phyloP scores from a whole-genome alignment of 2,113 vertebrate genomes.

The Pardalotus punctatus region DNA sequence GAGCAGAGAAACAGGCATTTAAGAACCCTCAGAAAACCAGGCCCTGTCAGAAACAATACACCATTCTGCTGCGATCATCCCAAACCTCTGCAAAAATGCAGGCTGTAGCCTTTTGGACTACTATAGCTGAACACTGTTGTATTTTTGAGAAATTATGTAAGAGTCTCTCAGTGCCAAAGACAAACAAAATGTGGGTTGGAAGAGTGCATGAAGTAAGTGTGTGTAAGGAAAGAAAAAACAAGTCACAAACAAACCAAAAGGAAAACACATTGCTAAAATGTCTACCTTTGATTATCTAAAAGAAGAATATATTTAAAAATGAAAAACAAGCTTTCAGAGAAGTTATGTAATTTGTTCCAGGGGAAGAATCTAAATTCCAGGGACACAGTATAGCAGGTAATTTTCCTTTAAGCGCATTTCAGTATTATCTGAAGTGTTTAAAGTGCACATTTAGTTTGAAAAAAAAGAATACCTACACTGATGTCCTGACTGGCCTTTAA shows the following conservation, averaged over 20 bases:
- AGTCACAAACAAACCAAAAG: not conserved
- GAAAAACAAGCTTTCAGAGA: not conserved
- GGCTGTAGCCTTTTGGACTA: not conserved
- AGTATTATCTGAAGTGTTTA: not conserved
- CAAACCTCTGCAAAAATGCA: constrained; percentile 37
- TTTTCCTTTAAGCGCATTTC: constrained; percentile 25
- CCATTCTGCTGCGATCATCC: not conserved
- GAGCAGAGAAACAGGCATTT: not conserved
- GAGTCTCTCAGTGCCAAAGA: not conserved
- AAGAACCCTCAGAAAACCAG: not conserved
- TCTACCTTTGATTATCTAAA: not conserved
- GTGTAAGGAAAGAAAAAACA: not conserved
- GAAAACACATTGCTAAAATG: not conserved
- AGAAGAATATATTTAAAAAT: not conserved
- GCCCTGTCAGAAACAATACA: constrained; percentile 32
- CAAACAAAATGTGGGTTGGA: constrained; percentile 27
- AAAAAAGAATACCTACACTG: not conserved
- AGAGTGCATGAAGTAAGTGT: not conserved
- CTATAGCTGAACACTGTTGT: not conserved
- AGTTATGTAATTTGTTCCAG: not conserved
- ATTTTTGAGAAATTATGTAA: constrained; percentile 46
- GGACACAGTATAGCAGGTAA: not conserved
- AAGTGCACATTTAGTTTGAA: not conserved
- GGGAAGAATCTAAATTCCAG: not conserved
- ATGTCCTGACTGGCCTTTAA: not conserved